Percentiles rank a stretch among this genome's conserved stretches.
Conservation (phyloP, 2,113 vertebrate species). For the Xenus cinereus region DNA sequence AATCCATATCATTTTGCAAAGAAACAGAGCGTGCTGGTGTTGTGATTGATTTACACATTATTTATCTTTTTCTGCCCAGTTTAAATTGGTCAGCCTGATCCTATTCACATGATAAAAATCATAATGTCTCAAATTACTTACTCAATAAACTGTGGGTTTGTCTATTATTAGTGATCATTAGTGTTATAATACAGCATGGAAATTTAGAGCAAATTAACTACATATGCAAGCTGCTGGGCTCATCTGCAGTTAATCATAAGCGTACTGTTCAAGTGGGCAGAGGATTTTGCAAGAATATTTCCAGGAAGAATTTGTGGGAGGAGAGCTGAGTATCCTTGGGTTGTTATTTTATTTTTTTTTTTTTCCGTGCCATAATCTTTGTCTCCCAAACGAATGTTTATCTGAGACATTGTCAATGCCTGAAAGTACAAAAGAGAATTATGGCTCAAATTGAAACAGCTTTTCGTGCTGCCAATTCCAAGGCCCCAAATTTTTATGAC, state of each 20-base stretch:
- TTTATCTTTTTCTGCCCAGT: constrained; percentile 75
- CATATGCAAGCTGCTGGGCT: constrained; percentile 75
- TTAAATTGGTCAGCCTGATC: constrained; percentile 78
- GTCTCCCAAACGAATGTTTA: constrained; percentile 56
- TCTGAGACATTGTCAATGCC: constrained; percentile 8
- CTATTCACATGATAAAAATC: constrained; percentile 75
- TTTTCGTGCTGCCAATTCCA: constrained; percentile 19
- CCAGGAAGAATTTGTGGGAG: constrained; percentile 68
- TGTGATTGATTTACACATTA: constrained; percentile 74
- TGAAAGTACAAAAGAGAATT: constrained; percentile 35
- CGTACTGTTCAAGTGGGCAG: constrained; percentile 68
- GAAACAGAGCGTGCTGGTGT: constrained; percentile 56
- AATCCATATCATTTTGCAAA: constrained; percentile 64
- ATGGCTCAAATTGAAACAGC: constrained; percentile 53
- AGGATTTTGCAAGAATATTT: constrained; percentile 62
- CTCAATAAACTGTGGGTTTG: constrained; percentile 85
- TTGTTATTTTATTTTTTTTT: neutral
- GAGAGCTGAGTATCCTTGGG: constrained; percentile 27
- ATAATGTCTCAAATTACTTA: constrained; percentile 82
- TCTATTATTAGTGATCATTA: constrained; percentile 85
- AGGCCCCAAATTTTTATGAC: constrained; percentile 2
- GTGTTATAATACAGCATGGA: constrained; percentile 80
- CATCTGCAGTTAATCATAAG: constrained; percentile 79
- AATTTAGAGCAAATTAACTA: constrained; percentile 82
- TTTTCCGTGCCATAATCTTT: neutral